Evolutionary conservation across 2,797 vertebrate species (phyloP).

Genomic region (Microcaecilia unicolor): DNA sequence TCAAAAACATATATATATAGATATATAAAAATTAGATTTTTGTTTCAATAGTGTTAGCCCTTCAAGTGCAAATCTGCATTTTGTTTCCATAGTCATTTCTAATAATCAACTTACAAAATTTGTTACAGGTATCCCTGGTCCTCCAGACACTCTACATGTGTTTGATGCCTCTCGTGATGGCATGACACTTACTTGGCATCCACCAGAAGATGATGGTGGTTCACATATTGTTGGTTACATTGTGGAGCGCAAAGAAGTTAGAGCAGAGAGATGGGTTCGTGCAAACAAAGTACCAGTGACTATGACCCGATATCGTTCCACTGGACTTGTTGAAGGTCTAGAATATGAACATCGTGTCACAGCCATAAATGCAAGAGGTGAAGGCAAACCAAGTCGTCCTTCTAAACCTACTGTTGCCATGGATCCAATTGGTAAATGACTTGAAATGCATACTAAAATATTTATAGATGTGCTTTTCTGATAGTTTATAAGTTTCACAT

Average conservation of each 20-base stretch:
- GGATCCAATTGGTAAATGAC: slow-evolving; percentile 97
- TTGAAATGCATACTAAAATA: too few species aligned
- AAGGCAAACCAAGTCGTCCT: slow-evolving; percentile 85
- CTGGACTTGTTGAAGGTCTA: slow-evolving; percentile 87
- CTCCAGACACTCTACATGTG: slow-evolving; percentile 80
- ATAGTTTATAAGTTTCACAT: too few species aligned
- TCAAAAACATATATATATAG: too few species aligned
- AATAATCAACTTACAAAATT: not conserved
- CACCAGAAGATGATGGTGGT: slow-evolving; percentile 89
- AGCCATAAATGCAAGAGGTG: slow-evolving; percentile 85
- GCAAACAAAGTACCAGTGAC: slow-evolving; percentile 93
- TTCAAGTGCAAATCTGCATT: not conserved
- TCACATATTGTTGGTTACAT: slow-evolving; percentile 91
- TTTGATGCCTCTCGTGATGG: slow-evolving; percentile 93
- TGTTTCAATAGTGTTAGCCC: too few species aligned
- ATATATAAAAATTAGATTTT: too few species aligned
- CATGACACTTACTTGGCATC: slow-evolving; percentile 94
- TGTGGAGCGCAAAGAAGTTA: slow-evolving; percentile 93
- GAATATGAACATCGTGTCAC: slow-evolving; percentile 95
- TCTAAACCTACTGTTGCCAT: slow-evolving; percentile 86
- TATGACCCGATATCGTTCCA: slow-evolving; percentile 95
- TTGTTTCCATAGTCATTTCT: not conserved
- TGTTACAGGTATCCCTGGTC: slow-evolving; percentile 76
- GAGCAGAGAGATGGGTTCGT: slow-evolving; percentile 91
- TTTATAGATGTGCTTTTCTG: too few species aligned